phyloP scores from a whole-genome alignment of 1,140 invertebrate genomes.

The Zaprionus davidi region DNA sequence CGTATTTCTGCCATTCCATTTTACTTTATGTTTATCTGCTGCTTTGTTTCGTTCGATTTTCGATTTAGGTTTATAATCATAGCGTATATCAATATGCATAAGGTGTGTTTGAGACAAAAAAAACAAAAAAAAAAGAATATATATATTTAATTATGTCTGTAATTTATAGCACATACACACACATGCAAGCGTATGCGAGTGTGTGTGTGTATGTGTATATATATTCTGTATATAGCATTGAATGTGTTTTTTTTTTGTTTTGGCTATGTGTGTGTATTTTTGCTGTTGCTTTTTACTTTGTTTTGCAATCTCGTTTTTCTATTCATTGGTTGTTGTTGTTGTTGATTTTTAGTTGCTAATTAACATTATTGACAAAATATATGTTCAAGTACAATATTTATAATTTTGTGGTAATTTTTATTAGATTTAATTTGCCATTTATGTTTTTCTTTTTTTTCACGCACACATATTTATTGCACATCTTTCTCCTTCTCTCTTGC shows the following conservation, averaged over 20 bases:
- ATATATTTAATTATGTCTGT: conserved; percentile 46
- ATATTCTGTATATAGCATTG: conserved; percentile 41
- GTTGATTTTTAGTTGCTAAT: conserved; percentile 57
- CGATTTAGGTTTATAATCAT: conserved; percentile 63
- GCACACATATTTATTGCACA: conserved; percentile 16
- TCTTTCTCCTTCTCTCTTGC: conserved; percentile 6
- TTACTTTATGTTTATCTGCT: conserved; percentile 33
- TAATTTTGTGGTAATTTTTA: conserved; percentile 34
- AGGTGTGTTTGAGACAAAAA: conserved; percentile 53
- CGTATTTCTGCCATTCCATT: conserved; percentile 24
- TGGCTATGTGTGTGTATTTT: conserved; percentile 12
- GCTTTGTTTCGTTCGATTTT: conserved; percentile 17
- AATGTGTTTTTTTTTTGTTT: conserved; percentile 35
- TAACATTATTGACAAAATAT: conserved; percentile 83
- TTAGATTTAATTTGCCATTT: conserved; percentile 8
- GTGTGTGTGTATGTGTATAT: conserved; percentile 36
- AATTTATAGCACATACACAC: conserved; percentile 17
- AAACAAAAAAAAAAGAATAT: conserved; percentile 51
- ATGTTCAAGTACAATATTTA: conserved; percentile 56
- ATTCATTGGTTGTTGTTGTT: conserved; percentile 17
- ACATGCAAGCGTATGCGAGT: conserved; percentile 18
- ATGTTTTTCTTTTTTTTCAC: conserved; percentile 5
- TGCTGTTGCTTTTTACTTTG: conserved; percentile 38
- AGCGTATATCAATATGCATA: conserved; percentile 77
- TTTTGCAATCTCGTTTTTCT: background rate